These are phyloP conservation scores for Scolopax mira DNA, from an alignment of 2,113 vertebrate species.

Conservation along the genomic window DNA sequence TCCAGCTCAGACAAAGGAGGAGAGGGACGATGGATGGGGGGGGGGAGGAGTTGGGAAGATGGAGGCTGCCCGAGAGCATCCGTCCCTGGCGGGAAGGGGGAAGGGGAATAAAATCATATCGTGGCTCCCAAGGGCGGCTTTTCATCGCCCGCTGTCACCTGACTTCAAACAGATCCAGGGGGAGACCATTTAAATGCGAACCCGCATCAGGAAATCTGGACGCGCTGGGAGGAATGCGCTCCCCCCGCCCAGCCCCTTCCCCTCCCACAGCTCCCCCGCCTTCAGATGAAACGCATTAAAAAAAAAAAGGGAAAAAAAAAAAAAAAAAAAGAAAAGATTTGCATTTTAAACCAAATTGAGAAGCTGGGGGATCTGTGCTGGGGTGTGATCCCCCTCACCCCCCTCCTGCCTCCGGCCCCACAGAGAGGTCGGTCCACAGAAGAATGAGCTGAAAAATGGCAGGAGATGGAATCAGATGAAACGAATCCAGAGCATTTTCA, in stretches of 20 bases:
- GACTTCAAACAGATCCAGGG: background rate
- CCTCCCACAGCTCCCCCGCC: background rate
- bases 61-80: background rate
- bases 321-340: background rate
- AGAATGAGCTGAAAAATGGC: slow-evolving; percentile 18
- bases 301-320: background rate
- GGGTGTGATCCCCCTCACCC: background rate
- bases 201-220: slow-evolving; percentile 8
- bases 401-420: background rate
- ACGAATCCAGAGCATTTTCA: background rate
- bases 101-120: background rate
- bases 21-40: background rate
- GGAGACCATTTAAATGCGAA: background rate
- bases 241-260: background rate
- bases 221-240: background rate
- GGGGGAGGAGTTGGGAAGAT: background rate
- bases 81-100: background rate
- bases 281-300: background rate
- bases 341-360: slow-evolving; percentile 48
- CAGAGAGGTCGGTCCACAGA: background rate
- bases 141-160: background rate
- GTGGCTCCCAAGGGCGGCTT: background rate
- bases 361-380: background rate
- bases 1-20: background rate
- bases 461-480: slow-evolving; percentile 32